Conservation (phyloP, 2,113 vertebrate genomes). For the Mixornis gularis region DNA sequence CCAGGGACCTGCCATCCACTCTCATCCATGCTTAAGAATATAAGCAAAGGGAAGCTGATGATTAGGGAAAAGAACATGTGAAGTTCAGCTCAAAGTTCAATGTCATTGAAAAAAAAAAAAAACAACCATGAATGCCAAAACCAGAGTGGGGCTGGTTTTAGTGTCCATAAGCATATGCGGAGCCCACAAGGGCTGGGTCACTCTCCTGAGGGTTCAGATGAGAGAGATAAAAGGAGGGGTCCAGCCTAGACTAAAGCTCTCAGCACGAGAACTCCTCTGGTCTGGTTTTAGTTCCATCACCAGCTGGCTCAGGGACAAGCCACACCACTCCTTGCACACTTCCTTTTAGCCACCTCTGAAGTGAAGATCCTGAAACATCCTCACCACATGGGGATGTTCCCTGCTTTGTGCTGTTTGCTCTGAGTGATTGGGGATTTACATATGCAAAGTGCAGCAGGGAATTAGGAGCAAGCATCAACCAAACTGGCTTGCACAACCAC, state of each 20-base stretch:
- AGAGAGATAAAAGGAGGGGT: not conserved
- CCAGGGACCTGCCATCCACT: conserved; percentile 14
- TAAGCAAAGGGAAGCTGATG: conserved; percentile 20
- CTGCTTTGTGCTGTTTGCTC: not conserved
- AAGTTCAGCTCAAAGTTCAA: conserved; percentile 39
- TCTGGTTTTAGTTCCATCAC: not conserved
- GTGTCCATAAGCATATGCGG: not conserved
- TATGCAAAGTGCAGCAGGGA: not conserved
- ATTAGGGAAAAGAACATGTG: not conserved
- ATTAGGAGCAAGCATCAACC: not conserved
- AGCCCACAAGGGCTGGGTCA: not conserved
- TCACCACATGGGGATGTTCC: not conserved
- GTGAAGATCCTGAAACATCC: not conserved
- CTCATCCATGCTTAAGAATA: not conserved
- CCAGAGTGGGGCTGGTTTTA: not conserved
- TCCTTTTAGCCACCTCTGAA: not conserved
- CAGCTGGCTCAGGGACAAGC: not conserved
- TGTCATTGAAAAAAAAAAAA: not conserved
- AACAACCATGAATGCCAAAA: not conserved
- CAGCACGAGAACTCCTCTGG: not conserved
- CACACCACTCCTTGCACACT: not conserved
- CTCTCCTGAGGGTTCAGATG: not conserved
- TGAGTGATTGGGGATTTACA: not conserved
- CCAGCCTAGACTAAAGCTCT: not conserved
- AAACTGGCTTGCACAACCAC: not conserved